These are phyloP conservation scores for Fulica atra DNA, from an alignment of 2,113 vertebrate species.

Conservation along the genomic window DNA sequence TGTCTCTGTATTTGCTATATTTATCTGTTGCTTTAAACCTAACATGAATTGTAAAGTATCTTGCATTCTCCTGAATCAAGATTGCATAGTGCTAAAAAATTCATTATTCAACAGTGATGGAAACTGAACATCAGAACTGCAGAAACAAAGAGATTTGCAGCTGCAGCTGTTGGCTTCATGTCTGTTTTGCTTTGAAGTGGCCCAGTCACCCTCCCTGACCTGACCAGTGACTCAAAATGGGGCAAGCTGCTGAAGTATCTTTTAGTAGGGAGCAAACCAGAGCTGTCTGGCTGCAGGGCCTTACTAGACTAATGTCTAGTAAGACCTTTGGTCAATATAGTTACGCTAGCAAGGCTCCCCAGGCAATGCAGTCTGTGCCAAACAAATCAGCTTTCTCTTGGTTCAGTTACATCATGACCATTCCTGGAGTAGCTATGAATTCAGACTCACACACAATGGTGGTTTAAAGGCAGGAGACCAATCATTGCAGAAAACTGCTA, in stretches of 20 bases:
- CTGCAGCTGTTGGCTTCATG: background rate
- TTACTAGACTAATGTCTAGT: too few relatives aligned
- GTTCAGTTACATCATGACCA: background rate
- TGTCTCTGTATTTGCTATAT: background rate
- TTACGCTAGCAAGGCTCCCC: background rate
- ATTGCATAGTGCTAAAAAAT: background rate
- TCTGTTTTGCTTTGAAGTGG: background rate
- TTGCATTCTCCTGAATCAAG: background rate
- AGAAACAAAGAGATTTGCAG: background rate
- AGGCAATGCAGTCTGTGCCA: background rate
- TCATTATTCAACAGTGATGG: background rate
- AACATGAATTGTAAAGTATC: background rate
- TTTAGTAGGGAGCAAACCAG: background rate
- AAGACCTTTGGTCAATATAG: background rate
- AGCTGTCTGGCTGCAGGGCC: background rate
- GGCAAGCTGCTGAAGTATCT: background rate
- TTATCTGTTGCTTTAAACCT: background rate
- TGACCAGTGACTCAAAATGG: background rate
- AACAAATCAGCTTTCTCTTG: background rate
- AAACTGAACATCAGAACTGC: background rate
- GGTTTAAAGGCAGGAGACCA: background rate
- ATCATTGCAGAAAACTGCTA: background rate
- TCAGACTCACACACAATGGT: background rate
- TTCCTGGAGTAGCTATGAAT: background rate
- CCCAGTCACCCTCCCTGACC: background rate